Evolutionary conservation across 1,140 invertebrate genomes (phyloP), one percentile per base, ranked within the genome.

Genomic region (Elysia chlorotica): DNA sequence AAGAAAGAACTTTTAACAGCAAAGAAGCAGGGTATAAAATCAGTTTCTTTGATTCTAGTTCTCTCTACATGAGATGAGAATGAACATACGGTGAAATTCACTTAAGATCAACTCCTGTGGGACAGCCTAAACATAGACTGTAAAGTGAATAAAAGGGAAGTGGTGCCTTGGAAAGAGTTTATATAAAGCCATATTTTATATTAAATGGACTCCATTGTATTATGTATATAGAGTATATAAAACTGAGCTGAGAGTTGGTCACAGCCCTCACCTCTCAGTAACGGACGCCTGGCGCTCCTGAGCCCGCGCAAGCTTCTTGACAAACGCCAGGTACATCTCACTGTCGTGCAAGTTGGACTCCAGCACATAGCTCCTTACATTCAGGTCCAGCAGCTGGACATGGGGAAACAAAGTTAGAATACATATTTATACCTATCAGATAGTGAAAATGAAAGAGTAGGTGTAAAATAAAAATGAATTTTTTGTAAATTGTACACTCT

Each of bases 231-330:
- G 38, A 70, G 5, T 59, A 36, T 33, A 17, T 19, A 61, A 14
- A 10, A 33, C 21, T 17, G 5, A 57, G 31, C 25, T 17, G 30
- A 21, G 33, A n/a, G 25, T 38, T 62, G 6, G 10, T 59, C 56
- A 17, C 56, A 17, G 10, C 41, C 41, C 41, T 14, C 41, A 85
- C 83, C 76, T 81, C 72, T 85, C 83, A 73, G 76, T 80, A 41
- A 74, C 73, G 3, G 63, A 28, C 14, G 78, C 74, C 35, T 85
- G 81, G 68, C 74, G 75, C 59, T 84, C 82, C 73, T 85, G 82
- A 48, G 73, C 72, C 17, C 77, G 62, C 28, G 81, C 78, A 35
- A 84, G 62, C 54, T 82, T 82, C 37, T 79, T 79, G 28, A 83
- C 75, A 63, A 80, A 79, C 31, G 76, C 78, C 10, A 81, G 57